Percentiles rank a stretch among this genome's conserved stretches.
Evolutionary conservation across 2,797 vertebrate genomes (phyloP).

Genomic region (Alosa sapidissima): DNA sequence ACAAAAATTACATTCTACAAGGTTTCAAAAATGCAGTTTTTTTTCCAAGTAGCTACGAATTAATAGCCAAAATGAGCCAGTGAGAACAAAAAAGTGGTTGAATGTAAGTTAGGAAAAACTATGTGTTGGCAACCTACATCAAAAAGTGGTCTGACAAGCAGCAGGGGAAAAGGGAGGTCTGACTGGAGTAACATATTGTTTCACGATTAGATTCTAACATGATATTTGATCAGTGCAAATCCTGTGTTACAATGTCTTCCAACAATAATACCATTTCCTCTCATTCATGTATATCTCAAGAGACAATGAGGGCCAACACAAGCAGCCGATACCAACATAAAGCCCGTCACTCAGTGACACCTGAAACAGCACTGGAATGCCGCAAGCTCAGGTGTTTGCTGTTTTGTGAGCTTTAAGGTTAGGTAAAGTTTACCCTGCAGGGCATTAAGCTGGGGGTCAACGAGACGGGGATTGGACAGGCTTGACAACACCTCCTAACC

Average conservation of each 20-base stretch:
- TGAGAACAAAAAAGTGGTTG: background rate
- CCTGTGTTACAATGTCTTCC: slow-evolving; percentile 25
- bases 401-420: slow-evolving; percentile 40
- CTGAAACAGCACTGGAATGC: slow-evolving; percentile 44
- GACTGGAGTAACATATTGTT: background rate
- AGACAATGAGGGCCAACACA: slow-evolving; percentile 65
- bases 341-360: slow-evolving; percentile 54
- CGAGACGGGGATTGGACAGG: slow-evolving; percentile 22
- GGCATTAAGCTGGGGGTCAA: slow-evolving; percentile 40
- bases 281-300: slow-evolving; percentile 36
- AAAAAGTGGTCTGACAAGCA: background rate
- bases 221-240: slow-evolving; percentile 28
- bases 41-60: background rate
- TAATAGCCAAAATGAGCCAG: background rate
- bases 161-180: background rate
- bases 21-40: background rate
- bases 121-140: background rate
- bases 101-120: background rate
- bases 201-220: background rate
- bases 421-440: slow-evolving; percentile 42
- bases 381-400: slow-evolving; percentile 44
- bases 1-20: background rate
- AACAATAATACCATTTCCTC: slow-evolving; percentile 48
- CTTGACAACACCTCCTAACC: slow-evolving; percentile 27
- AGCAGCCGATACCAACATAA: slow-evolving; percentile 57